These are phyloP conservation scores for Pungitius pungitius DNA, from an alignment of 2,113 vertebrate species.

Conservation along the genomic window DNA sequence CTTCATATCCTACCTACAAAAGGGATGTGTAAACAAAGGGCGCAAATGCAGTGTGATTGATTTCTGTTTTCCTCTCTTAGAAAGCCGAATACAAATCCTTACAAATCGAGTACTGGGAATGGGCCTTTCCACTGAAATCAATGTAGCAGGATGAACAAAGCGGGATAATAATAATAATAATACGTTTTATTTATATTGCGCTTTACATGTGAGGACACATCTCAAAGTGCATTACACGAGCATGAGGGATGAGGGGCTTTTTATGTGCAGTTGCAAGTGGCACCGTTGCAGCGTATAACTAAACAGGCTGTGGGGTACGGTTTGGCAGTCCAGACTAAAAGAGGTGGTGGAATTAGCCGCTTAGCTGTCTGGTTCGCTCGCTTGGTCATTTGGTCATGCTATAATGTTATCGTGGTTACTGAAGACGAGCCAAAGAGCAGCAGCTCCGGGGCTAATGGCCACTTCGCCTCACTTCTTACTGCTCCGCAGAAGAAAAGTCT, in stretches of 20 bases:
- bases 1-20: not conserved
- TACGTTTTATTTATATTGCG: too few relatives aligned
- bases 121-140: not conserved
- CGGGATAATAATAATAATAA: too few relatives aligned
- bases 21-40: not conserved
- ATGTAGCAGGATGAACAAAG: not conserved
- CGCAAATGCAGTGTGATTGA: not conserved
- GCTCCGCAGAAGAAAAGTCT: not conserved
- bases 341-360: too few relatives aligned
- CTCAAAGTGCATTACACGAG: too few relatives aligned
- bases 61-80: constrained; percentile 15
- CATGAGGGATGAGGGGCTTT: not conserved
- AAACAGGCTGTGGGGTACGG: not conserved
- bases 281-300: not conserved
- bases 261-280: not conserved
- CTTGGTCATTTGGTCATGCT: not conserved
- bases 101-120: not conserved
- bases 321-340: not conserved
- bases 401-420: not conserved
- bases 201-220: too few relatives aligned
- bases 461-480: not conserved
- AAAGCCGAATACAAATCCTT: not conserved
- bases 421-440: not conserved
- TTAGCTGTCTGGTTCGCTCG: too few relatives aligned
- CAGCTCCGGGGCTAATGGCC: not conserved